phyloP scores from a whole-genome alignment of 2,888 invertebrate species.

The Heterodera filipjevi region DNA sequence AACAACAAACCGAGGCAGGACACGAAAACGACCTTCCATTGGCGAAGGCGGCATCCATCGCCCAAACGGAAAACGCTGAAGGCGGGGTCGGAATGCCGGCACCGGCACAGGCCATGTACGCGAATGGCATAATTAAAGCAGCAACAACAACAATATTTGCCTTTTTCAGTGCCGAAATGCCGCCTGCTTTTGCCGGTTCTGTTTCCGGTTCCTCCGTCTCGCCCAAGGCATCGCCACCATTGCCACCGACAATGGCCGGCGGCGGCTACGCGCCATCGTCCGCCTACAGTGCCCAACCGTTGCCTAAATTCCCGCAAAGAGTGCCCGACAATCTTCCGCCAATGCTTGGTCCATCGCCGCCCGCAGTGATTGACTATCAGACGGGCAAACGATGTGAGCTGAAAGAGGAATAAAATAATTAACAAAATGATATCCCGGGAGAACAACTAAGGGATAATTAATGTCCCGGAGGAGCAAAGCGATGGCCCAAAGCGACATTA shows the following conservation, averaged over 20 bases:
- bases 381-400: slow-evolving; percentile 43
- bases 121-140: background rate
- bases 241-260: background rate
- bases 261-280: background rate
- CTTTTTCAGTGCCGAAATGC: slow-evolving; percentile 3
- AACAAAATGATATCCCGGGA: too few relatives aligned
- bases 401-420: background rate
- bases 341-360: slow-evolving; percentile 54
- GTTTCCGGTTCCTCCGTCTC: slow-evolving; percentile 18
- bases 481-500: too few relatives aligned
- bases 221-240: slow-evolving; percentile 16
- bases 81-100: slow-evolving; percentile 34
- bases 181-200: slow-evolving; percentile 27
- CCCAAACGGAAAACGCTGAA: slow-evolving; percentile 20
- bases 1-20: background rate
- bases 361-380: slow-evolving; percentile 53
- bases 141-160: too few relatives aligned
- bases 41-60: slow-evolving; percentile 26
- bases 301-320: slow-evolving; percentile 30
- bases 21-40: slow-evolving; percentile 17
- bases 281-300: slow-evolving; percentile 28
- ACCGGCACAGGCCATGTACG: slow-evolving; percentile 31
- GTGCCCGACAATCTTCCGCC: slow-evolving; percentile 42
- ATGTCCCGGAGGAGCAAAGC: too few relatives aligned
- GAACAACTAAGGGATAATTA: too few relatives aligned